A percentile compares a stretch with the other conserved stretches of the same genome.
phyloP scores from a whole-genome alignment of 2,113 vertebrate genomes.

The Urocitellus parryii region DNA sequence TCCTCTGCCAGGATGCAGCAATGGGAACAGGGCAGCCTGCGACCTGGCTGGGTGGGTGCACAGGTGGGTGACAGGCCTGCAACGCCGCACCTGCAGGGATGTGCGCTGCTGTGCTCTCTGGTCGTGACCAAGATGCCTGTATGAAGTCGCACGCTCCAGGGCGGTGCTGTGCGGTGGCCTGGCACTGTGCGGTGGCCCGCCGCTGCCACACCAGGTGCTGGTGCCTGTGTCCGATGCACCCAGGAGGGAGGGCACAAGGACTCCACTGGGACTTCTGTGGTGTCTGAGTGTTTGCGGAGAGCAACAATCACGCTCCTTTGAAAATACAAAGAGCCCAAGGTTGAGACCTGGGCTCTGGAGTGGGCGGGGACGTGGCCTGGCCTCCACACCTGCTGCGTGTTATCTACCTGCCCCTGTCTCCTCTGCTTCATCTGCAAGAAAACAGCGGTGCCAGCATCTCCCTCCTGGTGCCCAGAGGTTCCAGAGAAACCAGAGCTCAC shows the following conservation, averaged over 20 bases:
- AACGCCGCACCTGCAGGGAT: not conserved
- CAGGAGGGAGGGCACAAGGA: not conserved
- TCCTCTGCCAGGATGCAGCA: rapidly evolving
- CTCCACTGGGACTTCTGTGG: rapidly evolving
- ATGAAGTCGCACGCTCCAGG: not conserved
- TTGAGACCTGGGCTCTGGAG: not conserved
- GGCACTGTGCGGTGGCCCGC: too few relatives aligned
- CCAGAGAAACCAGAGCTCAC: too few relatives aligned
- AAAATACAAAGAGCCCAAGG: too few relatives aligned
- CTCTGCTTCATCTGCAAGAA: not conserved
- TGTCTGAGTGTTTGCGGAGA: not conserved
- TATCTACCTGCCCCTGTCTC: not conserved
- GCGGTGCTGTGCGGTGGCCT: too few relatives aligned
- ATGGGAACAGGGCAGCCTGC: not conserved
- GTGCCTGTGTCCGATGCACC: not conserved
- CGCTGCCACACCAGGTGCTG: too few relatives aligned
- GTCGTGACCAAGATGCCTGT: rapidly evolving
- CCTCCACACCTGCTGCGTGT: too few relatives aligned
- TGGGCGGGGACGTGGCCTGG: rapidly evolving
- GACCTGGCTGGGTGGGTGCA: too few relatives aligned
- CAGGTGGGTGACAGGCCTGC: rapidly evolving
- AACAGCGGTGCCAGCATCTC: rapidly evolving
- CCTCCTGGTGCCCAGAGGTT: too few relatives aligned
- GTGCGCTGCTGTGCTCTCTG: not conserved
- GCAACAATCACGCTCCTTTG: too few relatives aligned